Conservation (phyloP, 2,888 invertebrate genomes). For the Leptothorax acervorum region DNA sequence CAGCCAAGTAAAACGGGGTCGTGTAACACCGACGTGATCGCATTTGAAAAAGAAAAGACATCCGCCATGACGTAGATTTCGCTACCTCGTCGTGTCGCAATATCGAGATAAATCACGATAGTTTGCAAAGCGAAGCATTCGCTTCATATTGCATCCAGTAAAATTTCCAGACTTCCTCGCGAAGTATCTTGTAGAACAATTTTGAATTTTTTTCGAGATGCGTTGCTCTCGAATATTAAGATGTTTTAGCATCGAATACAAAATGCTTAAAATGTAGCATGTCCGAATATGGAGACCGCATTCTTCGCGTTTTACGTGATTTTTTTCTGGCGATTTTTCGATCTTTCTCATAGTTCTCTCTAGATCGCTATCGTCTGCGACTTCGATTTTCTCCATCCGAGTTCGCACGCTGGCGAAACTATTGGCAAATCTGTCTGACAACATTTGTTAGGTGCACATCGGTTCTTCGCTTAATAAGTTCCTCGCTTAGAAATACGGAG, state of each 20-base stretch:
- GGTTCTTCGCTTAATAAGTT: conserved; percentile 42
- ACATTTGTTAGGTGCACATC: neutral
- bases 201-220: neutral
- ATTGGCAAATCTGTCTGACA: conserved; percentile 28
- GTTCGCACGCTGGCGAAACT: conserved; percentile 28
- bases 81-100: conserved; percentile 30
- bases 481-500: neutral
- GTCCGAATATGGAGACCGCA: neutral
- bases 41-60: conserved; percentile 37
- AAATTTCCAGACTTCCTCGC: neutral
- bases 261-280: neutral
- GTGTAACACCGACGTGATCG: conserved; percentile 48
- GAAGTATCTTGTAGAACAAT: neutral
- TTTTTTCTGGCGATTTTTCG: conserved; percentile 41
- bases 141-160: neutral
- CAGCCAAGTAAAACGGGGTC: conserved; percentile 60
- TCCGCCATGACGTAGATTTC: conserved; percentile 47
- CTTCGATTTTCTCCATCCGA: conserved; percentile 52
- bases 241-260: no score
- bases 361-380: conserved; percentile 57
- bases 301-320: conserved; percentile 30
- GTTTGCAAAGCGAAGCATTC: neutral
- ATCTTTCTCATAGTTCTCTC: conserved; percentile 9
- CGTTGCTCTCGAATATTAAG: neutral
- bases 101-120: conserved; percentile 35